A percentile compares a stretch with the other conserved stretches of the same genome.
These are phyloP conservation scores for Aphyosemion australe DNA, from an alignment of 2,113 vertebrate species.

Conservation along the genomic window DNA sequence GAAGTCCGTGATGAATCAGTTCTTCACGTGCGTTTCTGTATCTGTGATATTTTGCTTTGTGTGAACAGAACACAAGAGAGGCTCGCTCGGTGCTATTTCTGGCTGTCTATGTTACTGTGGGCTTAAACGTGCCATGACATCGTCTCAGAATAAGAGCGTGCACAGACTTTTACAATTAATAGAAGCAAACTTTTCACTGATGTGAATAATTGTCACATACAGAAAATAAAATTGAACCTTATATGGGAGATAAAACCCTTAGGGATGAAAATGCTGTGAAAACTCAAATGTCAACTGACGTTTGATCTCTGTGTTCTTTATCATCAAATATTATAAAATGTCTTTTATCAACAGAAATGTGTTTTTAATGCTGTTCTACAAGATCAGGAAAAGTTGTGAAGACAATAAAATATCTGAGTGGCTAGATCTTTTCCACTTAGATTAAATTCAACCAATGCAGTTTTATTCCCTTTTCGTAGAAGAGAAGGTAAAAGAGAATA, in stretches of 20 bases:
- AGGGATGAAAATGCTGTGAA: slow-evolving; percentile 22
- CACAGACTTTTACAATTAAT: slow-evolving; percentile 1
- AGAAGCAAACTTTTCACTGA: slow-evolving; percentile 18
- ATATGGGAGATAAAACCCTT: slow-evolving; percentile 5
- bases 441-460: too few species aligned
- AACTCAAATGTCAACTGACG: too few species aligned
- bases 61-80: slow-evolving; percentile 36
- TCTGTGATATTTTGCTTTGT: slow-evolving; percentile 16
- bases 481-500: too few species aligned
- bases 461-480: too few species aligned
- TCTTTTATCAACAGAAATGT: too few species aligned
- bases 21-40: slow-evolving; percentile 17
- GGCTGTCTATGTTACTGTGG: slow-evolving; percentile 31
- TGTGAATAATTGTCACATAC: slow-evolving; percentile 15
- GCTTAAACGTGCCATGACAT: slow-evolving; percentile 18
- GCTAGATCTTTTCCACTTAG: too few species aligned
- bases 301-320: too few species aligned
- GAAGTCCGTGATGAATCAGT: too few species aligned
- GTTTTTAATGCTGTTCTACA: too few species aligned
- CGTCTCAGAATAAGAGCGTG: slow-evolving; percentile 12
- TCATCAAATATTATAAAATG: too few species aligned
- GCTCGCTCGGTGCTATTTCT: slow-evolving; percentile 43
- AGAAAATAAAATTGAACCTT: slow-evolving; percentile 37
- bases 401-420: too few species aligned
- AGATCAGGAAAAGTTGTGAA: too few species aligned